Evolutionary conservation across 2,888 invertebrate genomes (phyloP).

Genomic region (Stictocephala bisonia): DNA sequence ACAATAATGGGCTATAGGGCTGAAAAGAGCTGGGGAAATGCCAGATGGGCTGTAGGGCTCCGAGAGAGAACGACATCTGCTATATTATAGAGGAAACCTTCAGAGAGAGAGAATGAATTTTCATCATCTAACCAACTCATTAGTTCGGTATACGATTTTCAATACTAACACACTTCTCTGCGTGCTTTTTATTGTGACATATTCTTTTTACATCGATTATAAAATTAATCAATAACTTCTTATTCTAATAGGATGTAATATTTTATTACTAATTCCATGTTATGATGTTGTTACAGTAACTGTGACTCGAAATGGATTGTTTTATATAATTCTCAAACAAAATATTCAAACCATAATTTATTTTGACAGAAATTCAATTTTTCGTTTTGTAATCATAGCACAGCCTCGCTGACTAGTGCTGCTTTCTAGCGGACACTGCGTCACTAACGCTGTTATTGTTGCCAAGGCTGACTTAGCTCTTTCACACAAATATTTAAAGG

Average conservation of each 20-base stretch:
- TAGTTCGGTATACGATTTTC: slow-evolving; percentile 21
- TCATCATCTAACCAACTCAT: slow-evolving; percentile 37
- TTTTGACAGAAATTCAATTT: no score
- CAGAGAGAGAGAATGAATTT: slow-evolving; percentile 46
- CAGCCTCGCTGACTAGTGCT: background rate
- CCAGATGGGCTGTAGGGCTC: slow-evolving; percentile 63
- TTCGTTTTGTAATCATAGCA: no score
- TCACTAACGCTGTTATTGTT: slow-evolving; percentile 26
- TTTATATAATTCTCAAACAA: no score
- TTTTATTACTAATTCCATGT: no score
- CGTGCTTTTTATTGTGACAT: background rate
- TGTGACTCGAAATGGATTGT: no score
- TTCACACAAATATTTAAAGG: no score
- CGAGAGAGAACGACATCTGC: slow-evolving; percentile 50
- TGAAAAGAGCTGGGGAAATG: slow-evolving; percentile 60
- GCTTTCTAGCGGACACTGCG: slow-evolving; percentile 33
- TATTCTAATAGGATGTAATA: no score
- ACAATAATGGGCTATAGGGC: slow-evolving; percentile 68
- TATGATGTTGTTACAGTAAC: no score
- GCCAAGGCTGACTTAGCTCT: no score
- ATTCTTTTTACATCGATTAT: no score
- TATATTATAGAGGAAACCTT: slow-evolving; percentile 50
- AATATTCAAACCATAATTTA: no score
- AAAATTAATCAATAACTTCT: no score
- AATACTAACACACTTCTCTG: background rate